Conservation (phyloP, 2,113 vertebrate species). For the Uria aalge region DNA sequence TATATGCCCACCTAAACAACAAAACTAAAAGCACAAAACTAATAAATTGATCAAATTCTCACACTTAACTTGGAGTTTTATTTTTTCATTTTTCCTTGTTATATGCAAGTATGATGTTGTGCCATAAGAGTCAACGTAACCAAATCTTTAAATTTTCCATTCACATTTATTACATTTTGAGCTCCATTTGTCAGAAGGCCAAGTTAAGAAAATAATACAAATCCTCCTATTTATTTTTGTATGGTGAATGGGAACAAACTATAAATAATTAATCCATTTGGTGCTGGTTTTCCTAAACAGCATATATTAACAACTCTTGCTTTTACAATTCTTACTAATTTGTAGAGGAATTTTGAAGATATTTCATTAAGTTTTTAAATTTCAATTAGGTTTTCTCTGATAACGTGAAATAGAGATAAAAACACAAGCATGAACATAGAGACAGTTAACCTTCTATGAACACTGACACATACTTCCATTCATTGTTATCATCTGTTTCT, state of each 20-base stretch:
- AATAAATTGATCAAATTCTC: not conserved
- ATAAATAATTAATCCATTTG: not conserved
- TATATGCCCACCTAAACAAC: not conserved
- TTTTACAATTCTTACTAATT: not conserved
- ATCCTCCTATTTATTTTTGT: not conserved
- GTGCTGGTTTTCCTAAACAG: not conserved
- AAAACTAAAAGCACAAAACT: not conserved
- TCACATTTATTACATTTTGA: not conserved
- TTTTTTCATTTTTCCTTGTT: not conserved
- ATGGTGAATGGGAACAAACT: not conserved
- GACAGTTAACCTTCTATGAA: not conserved
- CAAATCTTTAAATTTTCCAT: not conserved
- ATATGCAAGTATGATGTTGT: not conserved
- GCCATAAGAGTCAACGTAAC: fast-evolving
- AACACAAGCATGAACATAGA: not conserved
- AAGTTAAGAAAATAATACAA: not conserved
- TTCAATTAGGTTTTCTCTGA: not conserved
- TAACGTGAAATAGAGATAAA: not conserved
- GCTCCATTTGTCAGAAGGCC: not conserved
- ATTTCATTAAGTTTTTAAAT: not conserved
- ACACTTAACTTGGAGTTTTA: not conserved
- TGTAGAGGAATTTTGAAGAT: not conserved
- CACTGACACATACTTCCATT: not conserved
- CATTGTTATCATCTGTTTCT: not conserved
- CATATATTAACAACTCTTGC: not conserved